These are phyloP conservation scores for Diadegma fenestrale DNA, from an alignment of 2,888 invertebrate species.

Conservation along the genomic window DNA sequence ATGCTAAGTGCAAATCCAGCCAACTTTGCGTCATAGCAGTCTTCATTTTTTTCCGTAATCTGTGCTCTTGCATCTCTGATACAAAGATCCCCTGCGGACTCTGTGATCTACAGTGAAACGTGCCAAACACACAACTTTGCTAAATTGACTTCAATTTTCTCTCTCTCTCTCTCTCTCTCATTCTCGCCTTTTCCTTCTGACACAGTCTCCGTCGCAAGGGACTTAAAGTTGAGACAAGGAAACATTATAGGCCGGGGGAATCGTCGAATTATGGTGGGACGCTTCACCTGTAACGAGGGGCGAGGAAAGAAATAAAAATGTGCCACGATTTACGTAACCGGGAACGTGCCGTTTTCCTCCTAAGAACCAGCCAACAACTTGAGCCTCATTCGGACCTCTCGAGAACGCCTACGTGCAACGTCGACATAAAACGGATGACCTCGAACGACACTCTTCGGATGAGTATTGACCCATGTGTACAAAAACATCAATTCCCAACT, in stretches of 20 bases:
- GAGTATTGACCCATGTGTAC: conserved; percentile 46
- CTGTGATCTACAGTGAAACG: conserved; percentile 7
- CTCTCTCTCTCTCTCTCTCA: neutral
- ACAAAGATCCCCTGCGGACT: neutral
- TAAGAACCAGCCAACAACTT: conserved; percentile 34
- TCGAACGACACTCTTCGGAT: conserved; percentile 44
- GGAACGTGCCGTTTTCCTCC: conserved; percentile 41
- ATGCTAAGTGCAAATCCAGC: conserved; percentile 3
- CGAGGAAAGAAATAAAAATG: neutral
- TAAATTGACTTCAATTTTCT: neutral
- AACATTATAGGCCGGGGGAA: neutral
- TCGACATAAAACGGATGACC: conserved; percentile 51
- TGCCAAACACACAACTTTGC: conserved; percentile 19
- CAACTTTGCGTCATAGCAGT: neutral
- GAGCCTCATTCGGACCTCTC: conserved; percentile 44
- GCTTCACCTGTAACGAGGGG: neutral
- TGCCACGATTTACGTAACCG: conserved; percentile 39
- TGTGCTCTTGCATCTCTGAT: conserved; percentile 14
- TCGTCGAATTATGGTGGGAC: conserved; percentile 12
- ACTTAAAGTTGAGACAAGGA: conserved; percentile 1
- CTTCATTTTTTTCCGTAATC: conserved; percentile 19
- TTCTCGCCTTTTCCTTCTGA: neutral
- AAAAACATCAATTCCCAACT: conserved; percentile 22
- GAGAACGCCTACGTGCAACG: conserved; percentile 56
- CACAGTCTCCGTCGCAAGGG: conserved; percentile 8